phyloP scores from a whole-genome alignment of 2,888 invertebrate genomes.

The Lissocephala sabroskyi region DNA sequence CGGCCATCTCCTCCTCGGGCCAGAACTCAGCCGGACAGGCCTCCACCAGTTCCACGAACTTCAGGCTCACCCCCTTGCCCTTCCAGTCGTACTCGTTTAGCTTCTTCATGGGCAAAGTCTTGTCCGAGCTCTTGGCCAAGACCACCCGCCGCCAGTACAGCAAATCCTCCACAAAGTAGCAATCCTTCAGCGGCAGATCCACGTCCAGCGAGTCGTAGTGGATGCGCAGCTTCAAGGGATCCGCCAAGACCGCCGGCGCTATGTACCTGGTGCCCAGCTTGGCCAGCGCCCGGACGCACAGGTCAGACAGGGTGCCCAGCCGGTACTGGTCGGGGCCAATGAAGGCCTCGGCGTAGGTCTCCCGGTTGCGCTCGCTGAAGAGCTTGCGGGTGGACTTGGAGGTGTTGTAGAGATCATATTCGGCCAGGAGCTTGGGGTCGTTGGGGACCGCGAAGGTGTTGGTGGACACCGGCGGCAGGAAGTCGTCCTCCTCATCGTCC shows the following conservation, averaged over 20 bases:
- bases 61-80: conserved; percentile 48
- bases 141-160: conserved; percentile 65
- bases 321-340: conserved; percentile 29
- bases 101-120: conserved; percentile 33
- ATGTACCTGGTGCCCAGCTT: conserved; percentile 29
- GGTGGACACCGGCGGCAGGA: conserved; percentile 29
- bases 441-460: conserved; percentile 51
- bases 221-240: conserved; percentile 43
- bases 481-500: conserved; percentile 25
- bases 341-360: conserved; percentile 49
- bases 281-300: conserved; percentile 53
- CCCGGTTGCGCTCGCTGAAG: conserved; percentile 47
- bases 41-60: conserved; percentile 61
- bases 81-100: conserved; percentile 51
- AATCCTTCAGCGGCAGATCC: conserved; percentile 52
- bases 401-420: conserved; percentile 47
- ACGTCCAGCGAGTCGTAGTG: conserved; percentile 54
- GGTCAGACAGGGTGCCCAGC: conserved; percentile 45
- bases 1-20: conserved; percentile 49
- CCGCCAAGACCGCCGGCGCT: conserved; percentile 14
- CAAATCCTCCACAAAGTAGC: conserved; percentile 48
- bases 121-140: conserved; percentile 43
- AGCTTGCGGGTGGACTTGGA: conserved; percentile 29
- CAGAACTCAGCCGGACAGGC: conserved; percentile 52
- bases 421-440: conserved; percentile 33